Percentiles rank a stretch among this genome's conserved stretches.
Conservation (phyloP, 2,888 invertebrate genomes). For the Neria commutata region DNA sequence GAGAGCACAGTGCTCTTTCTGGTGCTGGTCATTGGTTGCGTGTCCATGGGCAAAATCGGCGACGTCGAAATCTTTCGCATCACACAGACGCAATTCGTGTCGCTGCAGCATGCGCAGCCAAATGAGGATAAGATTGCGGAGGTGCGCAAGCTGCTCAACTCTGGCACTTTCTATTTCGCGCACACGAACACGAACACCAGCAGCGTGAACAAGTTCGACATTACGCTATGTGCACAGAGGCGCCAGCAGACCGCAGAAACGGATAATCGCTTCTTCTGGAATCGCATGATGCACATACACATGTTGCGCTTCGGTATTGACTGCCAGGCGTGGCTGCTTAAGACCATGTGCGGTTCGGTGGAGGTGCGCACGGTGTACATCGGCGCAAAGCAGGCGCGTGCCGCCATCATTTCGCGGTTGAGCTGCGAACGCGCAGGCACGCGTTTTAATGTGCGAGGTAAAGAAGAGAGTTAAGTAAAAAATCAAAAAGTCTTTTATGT, state of each 20-base stretch:
- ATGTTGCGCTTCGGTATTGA: slow-evolving; percentile 90
- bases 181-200: slow-evolving; percentile 47
- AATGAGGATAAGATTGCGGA: slow-evolving; percentile 69
- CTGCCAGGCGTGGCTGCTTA: slow-evolving; percentile 88
- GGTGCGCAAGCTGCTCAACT: slow-evolving; percentile 87
- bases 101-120: slow-evolving; percentile 75
- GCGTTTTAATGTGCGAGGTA: slow-evolving; percentile 90
- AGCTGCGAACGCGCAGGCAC: slow-evolving; percentile 99
- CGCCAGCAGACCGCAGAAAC: slow-evolving; percentile 78
- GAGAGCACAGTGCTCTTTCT: slow-evolving; percentile 86
- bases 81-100: slow-evolving; percentile 89
- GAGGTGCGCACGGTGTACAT: slow-evolving; percentile 99
- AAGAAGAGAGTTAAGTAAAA: background rate
- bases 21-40: slow-evolving; percentile 93
- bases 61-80: slow-evolving; percentile 95
- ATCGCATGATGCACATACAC: slow-evolving; percentile 93
- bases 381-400: slow-evolving; percentile 90
- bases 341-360: slow-evolving; percentile 96
- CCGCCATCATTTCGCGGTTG: slow-evolving; percentile 93
- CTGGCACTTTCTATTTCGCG: slow-evolving; percentile 98
- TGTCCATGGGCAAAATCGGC: slow-evolving; percentile 94
- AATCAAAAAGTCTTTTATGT: background rate
- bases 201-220: slow-evolving; percentile 72
- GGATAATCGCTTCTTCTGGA: slow-evolving; percentile 99
- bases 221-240: slow-evolving; percentile 93